phyloP scores from a whole-genome alignment of 2,888 invertebrate genomes.

The Clistopyga incitator region DNA sequence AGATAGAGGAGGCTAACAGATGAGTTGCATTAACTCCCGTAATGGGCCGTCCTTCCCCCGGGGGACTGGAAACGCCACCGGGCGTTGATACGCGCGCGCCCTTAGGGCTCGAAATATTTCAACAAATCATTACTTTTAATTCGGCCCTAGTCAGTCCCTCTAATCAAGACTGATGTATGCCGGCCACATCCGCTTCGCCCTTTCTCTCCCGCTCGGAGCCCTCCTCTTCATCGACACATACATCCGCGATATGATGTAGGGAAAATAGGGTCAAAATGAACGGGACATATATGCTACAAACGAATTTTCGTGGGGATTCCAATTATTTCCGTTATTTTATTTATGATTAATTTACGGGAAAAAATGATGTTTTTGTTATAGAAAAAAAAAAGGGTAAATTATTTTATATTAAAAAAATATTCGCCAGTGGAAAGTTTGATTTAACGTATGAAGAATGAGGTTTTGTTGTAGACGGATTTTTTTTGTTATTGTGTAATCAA shows the following conservation, averaged over 20 bases:
- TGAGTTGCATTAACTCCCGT: conserved; percentile 83
- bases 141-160: conserved; percentile 77
- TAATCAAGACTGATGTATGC: conserved; percentile 80
- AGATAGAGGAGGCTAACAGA: conserved; percentile 79
- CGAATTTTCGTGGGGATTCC: too few relatives aligned
- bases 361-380: too few relatives aligned
- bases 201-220: conserved; percentile 20
- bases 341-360: too few relatives aligned
- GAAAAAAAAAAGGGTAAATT: too few relatives aligned
- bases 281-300: too few relatives aligned
- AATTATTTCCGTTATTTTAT: too few relatives aligned
- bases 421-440: too few relatives aligned
- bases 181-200: conserved; percentile 45
- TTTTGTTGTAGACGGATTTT: too few relatives aligned
- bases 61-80: conserved; percentile 66
- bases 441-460: too few relatives aligned
- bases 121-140: conserved; percentile 85
- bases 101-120: conserved; percentile 79
- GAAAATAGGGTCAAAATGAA: too few relatives aligned
- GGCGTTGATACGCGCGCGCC: conserved; percentile 61
- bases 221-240: conserved; percentile 34
- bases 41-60: conserved; percentile 80
- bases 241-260: conserved; percentile 23
- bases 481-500: too few relatives aligned
- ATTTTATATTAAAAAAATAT: too few relatives aligned